A percentile compares a stretch with the other conserved stretches of the same genome.
These are phyloP conservation scores for Tadarida brasiliensis DNA, from an alignment of 2,797 vertebrate species.

Conservation along the genomic window DNA sequence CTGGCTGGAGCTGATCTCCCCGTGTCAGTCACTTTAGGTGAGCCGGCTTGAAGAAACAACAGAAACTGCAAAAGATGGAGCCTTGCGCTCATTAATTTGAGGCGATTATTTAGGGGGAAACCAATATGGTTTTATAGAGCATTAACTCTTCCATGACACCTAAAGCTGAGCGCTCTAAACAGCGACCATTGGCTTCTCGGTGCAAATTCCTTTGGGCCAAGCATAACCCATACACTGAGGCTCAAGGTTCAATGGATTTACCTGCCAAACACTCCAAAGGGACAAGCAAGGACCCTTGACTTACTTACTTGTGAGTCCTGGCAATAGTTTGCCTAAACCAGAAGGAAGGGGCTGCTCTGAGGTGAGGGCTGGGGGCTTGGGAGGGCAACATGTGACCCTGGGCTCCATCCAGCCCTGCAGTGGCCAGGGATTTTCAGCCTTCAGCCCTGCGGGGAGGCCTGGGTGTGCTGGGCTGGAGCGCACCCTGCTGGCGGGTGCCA, in stretches of 20 bases:
- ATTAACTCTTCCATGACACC: neutral
- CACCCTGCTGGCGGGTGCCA: conserved; percentile 51
- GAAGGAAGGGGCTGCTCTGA: neutral
- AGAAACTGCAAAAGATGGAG: neutral
- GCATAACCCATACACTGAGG: neutral
- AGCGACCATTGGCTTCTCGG: neutral
- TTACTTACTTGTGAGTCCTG: neutral
- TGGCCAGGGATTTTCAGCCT: neutral
- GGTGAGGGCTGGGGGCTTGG: neutral
- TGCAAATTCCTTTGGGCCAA: neutral
- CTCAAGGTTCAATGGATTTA: neutral
- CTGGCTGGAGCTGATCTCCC: neutral
- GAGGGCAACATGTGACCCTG: no score
- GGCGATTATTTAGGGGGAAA: neutral
- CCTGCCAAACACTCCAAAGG: neutral
- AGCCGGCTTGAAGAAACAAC: neutral
- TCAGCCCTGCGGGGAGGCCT: neutral
- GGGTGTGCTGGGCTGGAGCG: neutral
- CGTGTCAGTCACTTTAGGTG: neutral
- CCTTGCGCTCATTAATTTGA: neutral
- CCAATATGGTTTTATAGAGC: neutral
- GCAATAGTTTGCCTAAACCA: neutral
- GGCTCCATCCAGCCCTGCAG: neutral
- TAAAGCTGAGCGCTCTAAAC: neutral
- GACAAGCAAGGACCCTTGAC: neutral